Base-by-base conservation (phyloP, 2,113 vertebrate species). In the Elaphurus davidianus region DNA sequence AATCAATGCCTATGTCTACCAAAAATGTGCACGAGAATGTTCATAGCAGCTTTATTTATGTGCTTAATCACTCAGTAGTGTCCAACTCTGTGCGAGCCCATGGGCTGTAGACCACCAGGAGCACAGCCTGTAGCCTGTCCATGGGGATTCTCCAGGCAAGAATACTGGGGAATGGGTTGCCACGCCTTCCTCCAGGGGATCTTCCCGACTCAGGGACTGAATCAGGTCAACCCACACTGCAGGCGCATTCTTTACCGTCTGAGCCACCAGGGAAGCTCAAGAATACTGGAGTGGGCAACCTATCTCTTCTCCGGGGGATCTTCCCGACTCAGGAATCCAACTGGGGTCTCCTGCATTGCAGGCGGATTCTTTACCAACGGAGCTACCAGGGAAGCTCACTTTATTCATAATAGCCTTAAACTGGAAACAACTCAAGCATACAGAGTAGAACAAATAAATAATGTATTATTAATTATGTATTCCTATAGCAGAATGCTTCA, bases 391-490 rank as follows among this genome's bases (percentile, higher is more conserved):
- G n/a, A 71, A 71, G 64, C 64, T 71, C 19, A 36, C n/a, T 71
- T 23, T 95, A 78, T 52, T 89, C 17, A 94, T 82, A 89, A 94
- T 94, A 85, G 19, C 5, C 14, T 40, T 50, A 78, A 86, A 82
- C 15, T 92, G 30, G 40, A 94, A 96, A 59, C 27, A 92, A 43
- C 5, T 4, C 19, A 92, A 78, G 36, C 76, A 76, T 43, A 28
- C 33, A 89, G 28, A 93, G n/a, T 64, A 90, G 9, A n/a, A 54
- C 8, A 79, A 97, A 89, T 91, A 52, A 95, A 64, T 92, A 62
- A 64, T 88, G 30, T 36, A 40, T 81, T 84, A 96, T 81, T 94
- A 90, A 90, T 62, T 87, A 40, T 71, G 94, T 71, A 90, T 59
- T 57, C 59, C 84, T 47, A 81, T 1, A 71, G 16, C 13, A 60